A percentile compares a stretch with the other conserved stretches of the same genome.
Evolutionary conservation across 92 coral and sea anemone species (phyloP).

Genomic region (Paragorgia papillata): DNA sequence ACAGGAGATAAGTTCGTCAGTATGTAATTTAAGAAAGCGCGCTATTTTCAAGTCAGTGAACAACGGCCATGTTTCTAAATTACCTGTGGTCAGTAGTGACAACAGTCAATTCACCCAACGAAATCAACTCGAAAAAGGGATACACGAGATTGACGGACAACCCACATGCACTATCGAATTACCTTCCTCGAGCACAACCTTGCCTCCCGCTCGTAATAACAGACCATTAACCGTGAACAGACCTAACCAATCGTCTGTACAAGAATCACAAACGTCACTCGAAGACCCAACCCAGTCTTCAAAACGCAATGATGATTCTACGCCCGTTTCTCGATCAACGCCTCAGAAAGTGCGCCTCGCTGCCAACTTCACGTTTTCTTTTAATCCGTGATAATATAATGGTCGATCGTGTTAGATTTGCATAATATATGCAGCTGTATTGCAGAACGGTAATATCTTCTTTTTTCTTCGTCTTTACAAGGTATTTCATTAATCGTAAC

Average conservation of each 20-base stretch:
- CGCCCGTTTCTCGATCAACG: not conserved
- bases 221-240: not conserved
- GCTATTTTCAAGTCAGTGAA: not conserved
- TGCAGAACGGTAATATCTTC: not conserved
- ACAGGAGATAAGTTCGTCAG: no score
- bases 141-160: no score
- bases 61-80: not conserved
- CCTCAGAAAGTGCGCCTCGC: constrained; percentile 12
- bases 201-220: not conserved
- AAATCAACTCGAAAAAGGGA: not conserved
- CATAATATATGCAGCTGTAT: not conserved
- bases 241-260: not conserved
- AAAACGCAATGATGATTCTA: not conserved
- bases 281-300: not conserved
- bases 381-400: not conserved
- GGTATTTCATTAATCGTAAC: no score
- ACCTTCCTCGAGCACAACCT: not conserved
- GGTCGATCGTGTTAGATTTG: no score
- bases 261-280: not conserved
- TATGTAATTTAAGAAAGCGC: not conserved
- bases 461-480: not conserved
- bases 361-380: not conserved
- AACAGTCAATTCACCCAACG: not conserved
- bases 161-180: not conserved
- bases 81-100: not conserved